Percentiles rank a stretch among this genome's conserved stretches.
Conservation (phyloP, 1,140 invertebrate genomes). For the Uloborus diversus region DNA sequence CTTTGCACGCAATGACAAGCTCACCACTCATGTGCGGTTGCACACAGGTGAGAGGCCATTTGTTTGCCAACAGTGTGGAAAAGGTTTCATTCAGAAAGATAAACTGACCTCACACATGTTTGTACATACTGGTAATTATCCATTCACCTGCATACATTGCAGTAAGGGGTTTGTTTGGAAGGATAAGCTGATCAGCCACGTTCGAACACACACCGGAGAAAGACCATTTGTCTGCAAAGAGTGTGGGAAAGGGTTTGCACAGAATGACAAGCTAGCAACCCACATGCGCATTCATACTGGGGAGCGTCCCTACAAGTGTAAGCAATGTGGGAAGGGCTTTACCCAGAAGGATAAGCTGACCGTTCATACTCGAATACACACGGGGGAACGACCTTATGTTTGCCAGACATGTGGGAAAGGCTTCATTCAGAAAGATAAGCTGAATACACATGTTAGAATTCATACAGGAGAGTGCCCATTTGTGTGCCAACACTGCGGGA, state of each 20-base stretch:
- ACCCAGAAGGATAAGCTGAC: constrained; percentile 74
- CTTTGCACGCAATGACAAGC: constrained; percentile 57
- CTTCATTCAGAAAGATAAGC: constrained; percentile 60
- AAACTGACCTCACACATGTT: constrained; percentile 58
- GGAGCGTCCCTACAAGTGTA: constrained; percentile 69
- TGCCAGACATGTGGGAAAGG: constrained; percentile 72
- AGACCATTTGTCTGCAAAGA: constrained; percentile 63
- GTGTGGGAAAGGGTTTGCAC: constrained; percentile 66
- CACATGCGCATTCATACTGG: constrained; percentile 66
- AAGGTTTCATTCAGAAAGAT: constrained; percentile 77
- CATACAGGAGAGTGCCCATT: constrained; percentile 79
- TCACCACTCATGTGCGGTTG: constrained; percentile 74
- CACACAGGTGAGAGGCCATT: constrained; percentile 81
- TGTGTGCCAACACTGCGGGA: constrained; percentile 74
- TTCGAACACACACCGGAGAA: constrained; percentile 65
- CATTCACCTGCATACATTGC: constrained; percentile 63
- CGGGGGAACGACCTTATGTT: constrained; percentile 80
- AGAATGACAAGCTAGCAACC: constrained; percentile 35
- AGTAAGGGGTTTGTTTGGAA: constrained; percentile 71
- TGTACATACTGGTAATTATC: constrained; percentile 54
- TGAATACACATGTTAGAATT: constrained; percentile 64
- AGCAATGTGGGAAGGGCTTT: constrained; percentile 73
- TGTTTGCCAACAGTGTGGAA: constrained; percentile 80
- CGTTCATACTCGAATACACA: constrained; percentile 75
- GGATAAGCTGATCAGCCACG: constrained; percentile 61